Conservation (phyloP, 1,140 invertebrate genomes). For the Chionoecetes opilio region DNA sequence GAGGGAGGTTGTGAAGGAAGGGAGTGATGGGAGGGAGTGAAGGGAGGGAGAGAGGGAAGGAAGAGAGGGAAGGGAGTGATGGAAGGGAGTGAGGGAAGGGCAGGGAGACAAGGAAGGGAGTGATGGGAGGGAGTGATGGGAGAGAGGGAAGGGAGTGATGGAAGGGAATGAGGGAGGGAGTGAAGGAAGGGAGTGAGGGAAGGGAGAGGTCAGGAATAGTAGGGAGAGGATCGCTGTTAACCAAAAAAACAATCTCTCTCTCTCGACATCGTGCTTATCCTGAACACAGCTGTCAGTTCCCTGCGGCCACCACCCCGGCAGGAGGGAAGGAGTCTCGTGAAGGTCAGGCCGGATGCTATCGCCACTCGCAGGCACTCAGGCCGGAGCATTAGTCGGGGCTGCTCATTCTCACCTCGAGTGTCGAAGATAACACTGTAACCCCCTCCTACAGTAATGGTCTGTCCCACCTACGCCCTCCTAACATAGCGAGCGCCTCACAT, state of each 20-base stretch:
- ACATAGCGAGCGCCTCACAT: not conserved
- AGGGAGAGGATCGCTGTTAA: not conserved
- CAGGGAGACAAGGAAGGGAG: too few species aligned
- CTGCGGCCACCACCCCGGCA: not conserved
- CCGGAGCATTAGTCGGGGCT: not conserved
- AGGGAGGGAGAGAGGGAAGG: too few species aligned
- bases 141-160: too few species aligned
- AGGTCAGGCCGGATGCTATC: not conserved
- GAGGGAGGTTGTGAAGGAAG: too few species aligned
- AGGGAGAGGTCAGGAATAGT: too few species aligned
- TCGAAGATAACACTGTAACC: not conserved
- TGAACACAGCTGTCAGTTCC: slow-evolving; percentile 3
- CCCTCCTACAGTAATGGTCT: not conserved
- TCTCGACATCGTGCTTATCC: slow-evolving; percentile 9
- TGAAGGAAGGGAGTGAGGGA: too few species aligned
- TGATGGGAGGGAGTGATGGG: too few species aligned
- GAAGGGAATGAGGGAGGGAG: too few species aligned
- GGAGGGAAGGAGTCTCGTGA: not conserved
- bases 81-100: too few species aligned
- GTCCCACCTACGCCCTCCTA: not conserved
- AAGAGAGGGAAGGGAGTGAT: too few species aligned
- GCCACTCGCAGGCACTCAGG: slow-evolving; percentile 10
- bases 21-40: too few species aligned
- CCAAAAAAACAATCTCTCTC: slow-evolving; percentile 12
- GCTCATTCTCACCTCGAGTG: slow-evolving; percentile 35